Conservation (phyloP, 2,888 invertebrate species). For the Megaustenia siamemsis region DNA sequence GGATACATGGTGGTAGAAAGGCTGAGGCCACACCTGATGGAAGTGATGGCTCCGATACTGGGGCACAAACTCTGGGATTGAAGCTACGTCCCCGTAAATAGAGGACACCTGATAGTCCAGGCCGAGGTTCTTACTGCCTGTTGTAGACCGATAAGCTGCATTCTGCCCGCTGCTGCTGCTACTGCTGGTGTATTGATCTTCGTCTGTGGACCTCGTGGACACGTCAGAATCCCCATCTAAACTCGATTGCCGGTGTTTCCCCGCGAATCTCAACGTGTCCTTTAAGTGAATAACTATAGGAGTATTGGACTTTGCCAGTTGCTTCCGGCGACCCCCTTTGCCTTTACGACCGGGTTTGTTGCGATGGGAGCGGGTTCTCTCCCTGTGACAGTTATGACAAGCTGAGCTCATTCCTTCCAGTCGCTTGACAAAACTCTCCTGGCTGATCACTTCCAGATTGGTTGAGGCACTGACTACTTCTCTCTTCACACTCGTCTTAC, state of each 20-base stretch:
- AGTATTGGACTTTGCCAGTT: conserved; percentile 67
- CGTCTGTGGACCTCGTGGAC: conserved; percentile 58
- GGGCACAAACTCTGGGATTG: conserved; percentile 57
- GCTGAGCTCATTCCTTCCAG: conserved; percentile 69
- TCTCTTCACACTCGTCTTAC: conserved; percentile 61
- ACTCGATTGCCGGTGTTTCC: conserved; percentile 66
- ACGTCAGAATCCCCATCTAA: conserved; percentile 61
- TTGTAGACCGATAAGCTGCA: neutral
- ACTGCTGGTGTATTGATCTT: conserved; percentile 53
- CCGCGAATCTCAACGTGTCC: conserved; percentile 70
- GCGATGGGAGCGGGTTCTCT: conserved; percentile 55
- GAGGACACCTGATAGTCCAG: conserved; percentile 9
- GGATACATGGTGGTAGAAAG: conserved; percentile 15
- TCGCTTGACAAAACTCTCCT: conserved; percentile 67
- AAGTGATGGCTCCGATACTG: conserved; percentile 46
- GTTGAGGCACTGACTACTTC: conserved; percentile 69
- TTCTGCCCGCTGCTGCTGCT: conserved; percentile 19
- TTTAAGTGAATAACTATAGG: conserved; percentile 75
- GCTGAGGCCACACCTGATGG: conserved; percentile 44
- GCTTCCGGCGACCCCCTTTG: conserved; percentile 60
- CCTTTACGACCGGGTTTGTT: conserved; percentile 58
- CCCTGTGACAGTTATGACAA: conserved; percentile 75
- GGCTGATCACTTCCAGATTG: conserved; percentile 71
- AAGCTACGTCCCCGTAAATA: conserved; percentile 56
- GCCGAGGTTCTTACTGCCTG: neutral